Evolutionary conservation across 2,113 vertebrate genomes (phyloP).

Genomic region (Macaca nemestrina): DNA sequence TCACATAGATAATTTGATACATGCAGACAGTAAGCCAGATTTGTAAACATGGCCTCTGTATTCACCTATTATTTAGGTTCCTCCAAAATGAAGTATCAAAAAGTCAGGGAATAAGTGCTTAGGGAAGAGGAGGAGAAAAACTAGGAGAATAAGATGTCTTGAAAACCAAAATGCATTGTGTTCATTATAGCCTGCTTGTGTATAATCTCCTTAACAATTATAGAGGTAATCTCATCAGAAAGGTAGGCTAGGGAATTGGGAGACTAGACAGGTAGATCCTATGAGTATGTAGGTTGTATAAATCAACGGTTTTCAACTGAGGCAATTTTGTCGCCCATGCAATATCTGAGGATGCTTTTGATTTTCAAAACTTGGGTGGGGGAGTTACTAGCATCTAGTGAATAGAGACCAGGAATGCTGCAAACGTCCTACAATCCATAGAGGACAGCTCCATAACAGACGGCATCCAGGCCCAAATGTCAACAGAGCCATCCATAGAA

Average conservation of each 20-base stretch:
- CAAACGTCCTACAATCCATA: fast-evolving
- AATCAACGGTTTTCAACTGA: background rate
- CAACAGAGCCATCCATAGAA: background rate
- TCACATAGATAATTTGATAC: background rate
- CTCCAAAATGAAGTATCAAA: background rate
- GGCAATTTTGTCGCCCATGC: too few relatives aligned
- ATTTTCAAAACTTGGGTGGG: background rate
- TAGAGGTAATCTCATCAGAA: background rate
- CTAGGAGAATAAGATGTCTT: background rate
- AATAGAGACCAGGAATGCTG: background rate
- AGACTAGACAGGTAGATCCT: too few relatives aligned
- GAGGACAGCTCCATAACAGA: fast-evolving
- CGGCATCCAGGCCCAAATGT: too few relatives aligned
- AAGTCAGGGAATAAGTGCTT: background rate
- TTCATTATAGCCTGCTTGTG: background rate
- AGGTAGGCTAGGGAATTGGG: background rate
- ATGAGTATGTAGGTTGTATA: background rate
- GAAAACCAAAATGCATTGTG: background rate
- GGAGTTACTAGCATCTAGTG: background rate
- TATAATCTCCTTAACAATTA: fast-evolving
- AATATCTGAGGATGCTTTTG: background rate
- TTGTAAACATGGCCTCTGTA: fast-evolving
- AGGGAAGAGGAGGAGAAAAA: background rate
- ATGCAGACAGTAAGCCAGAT: background rate
- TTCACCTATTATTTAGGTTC: background rate